phyloP scores from a whole-genome alignment of 2,888 invertebrate genomes.

The Apamea epomidion region DNA sequence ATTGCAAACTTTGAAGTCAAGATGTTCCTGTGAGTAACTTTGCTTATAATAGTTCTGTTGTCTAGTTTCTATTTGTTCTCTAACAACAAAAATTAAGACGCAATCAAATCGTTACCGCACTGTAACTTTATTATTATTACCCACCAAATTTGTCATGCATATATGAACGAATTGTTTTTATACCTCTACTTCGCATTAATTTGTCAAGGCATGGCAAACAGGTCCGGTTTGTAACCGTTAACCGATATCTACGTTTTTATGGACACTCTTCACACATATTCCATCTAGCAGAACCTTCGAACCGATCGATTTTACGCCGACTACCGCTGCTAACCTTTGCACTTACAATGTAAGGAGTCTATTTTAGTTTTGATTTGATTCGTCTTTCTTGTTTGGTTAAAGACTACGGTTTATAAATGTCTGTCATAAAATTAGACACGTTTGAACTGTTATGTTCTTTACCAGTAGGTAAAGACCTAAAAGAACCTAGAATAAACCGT shows the following conservation, averaged over 20 bases:
- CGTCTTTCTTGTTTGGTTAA: neutral
- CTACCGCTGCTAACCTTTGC: conserved; percentile 61
- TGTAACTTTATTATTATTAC: conserved; percentile 18
- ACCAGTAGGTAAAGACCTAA: too few relatives aligned
- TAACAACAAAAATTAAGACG: conserved; percentile 32
- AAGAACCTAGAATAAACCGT: too few relatives aligned
- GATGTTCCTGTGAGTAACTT: conserved; percentile 41
- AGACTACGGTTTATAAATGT: conserved; percentile 15
- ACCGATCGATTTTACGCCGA: conserved; percentile 47
- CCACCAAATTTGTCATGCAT: conserved; percentile 39
- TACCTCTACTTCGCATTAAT: conserved; percentile 32
- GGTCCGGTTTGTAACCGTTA: conserved; percentile 59
- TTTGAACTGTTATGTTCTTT: neutral
- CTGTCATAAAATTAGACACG: conserved; percentile 1
- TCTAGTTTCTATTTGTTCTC: conserved; percentile 37
- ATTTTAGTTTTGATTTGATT: conserved; percentile 31
- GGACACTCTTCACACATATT: conserved; percentile 25
- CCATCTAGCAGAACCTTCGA: conserved; percentile 26
- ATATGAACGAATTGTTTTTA: conserved; percentile 22
- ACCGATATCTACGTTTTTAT: conserved; percentile 48
- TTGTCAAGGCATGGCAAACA: conserved; percentile 23
- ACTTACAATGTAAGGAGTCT: conserved; percentile 35
- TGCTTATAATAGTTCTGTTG: conserved; percentile 28
- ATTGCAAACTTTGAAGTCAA: conserved; percentile 47
- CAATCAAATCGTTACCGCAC: conserved; percentile 15